Evolutionary conservation across 2,888 invertebrate genomes (phyloP).

Genomic region (Eilema caniola): DNA sequence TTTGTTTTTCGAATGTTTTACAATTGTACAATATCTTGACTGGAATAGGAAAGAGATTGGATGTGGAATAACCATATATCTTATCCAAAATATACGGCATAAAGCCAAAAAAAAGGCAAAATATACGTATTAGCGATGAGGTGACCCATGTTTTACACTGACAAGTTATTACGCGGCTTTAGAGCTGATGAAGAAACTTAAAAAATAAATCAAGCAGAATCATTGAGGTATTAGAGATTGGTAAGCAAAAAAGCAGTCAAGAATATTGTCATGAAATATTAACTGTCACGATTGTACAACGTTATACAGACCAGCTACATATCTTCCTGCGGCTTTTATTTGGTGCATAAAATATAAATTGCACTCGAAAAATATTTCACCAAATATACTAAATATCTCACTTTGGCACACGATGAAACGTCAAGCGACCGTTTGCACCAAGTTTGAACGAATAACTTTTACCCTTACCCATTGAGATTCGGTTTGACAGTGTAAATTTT

Average conservation of each 20-base stretch:
- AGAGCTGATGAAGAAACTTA: too few relatives aligned
- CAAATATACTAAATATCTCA: constrained; percentile 24
- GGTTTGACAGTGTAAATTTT: not conserved
- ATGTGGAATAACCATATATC: not conserved
- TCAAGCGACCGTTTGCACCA: constrained; percentile 6
- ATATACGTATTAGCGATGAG: too few relatives aligned
- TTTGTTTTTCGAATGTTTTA: not conserved
- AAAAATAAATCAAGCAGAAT: too few relatives aligned
- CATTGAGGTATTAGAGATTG: too few relatives aligned
- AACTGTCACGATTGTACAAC: too few relatives aligned
- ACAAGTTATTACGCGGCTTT: too few relatives aligned
- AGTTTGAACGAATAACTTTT: not conserved
- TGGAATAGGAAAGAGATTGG: not conserved
- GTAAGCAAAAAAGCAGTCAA: not conserved
- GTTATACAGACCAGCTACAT: too few relatives aligned
- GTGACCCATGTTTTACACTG: too few relatives aligned
- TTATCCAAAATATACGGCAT: too few relatives aligned
- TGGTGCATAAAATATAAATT: constrained; percentile 9
- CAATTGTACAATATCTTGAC: constrained; percentile 1
- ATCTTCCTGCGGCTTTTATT: not conserved
- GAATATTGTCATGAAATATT: too few relatives aligned
- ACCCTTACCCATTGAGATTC: not conserved
- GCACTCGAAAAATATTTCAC: constrained; percentile 18
- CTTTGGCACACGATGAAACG: constrained; percentile 31
- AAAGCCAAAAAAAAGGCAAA: too few relatives aligned